These are phyloP conservation scores for Hofmannophila pseudospretella DNA, from an alignment of 2,888 invertebrate genomes.

Conservation along the genomic window DNA sequence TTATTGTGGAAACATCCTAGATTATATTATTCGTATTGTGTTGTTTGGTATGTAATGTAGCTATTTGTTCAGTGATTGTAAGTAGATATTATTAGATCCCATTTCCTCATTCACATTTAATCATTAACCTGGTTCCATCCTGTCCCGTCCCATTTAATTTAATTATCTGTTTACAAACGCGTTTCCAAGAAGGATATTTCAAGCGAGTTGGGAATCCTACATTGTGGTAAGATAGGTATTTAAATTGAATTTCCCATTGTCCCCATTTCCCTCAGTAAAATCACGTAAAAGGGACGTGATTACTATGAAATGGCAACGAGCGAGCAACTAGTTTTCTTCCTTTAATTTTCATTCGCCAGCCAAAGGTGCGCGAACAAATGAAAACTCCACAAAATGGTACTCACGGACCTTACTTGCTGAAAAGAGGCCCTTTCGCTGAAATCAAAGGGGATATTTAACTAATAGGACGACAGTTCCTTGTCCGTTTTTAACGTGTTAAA, in stretches of 20 bases:
- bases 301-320: slow-evolving; percentile 3
- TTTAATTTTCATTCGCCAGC: slow-evolving; percentile 1
- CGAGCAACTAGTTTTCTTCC: slow-evolving; percentile 8
- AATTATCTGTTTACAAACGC: not conserved
- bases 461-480: too few species aligned
- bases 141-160: not conserved
- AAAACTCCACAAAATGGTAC: not conserved
- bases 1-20: too few species aligned
- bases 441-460: too few species aligned
- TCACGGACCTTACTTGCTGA: too few species aligned
- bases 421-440: too few species aligned
- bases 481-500: too few species aligned
- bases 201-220: slow-evolving; percentile 4
- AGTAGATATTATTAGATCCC: too few species aligned
- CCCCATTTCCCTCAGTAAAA: not conserved
- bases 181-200: not conserved
- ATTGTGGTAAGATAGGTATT: slow-evolving; percentile 9
- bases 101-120: too few species aligned
- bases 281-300: slow-evolving; percentile 7
- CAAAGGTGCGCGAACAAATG: not conserved
- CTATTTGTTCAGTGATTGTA: too few species aligned
- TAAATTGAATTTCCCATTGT: slow-evolving; percentile 1
- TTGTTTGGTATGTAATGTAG: too few species aligned
- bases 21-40: too few species aligned
- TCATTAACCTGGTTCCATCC: not conserved